These are phyloP conservation scores for Tapera naevia DNA, from an alignment of 2,797 vertebrate genomes.

Conservation along the genomic window DNA sequence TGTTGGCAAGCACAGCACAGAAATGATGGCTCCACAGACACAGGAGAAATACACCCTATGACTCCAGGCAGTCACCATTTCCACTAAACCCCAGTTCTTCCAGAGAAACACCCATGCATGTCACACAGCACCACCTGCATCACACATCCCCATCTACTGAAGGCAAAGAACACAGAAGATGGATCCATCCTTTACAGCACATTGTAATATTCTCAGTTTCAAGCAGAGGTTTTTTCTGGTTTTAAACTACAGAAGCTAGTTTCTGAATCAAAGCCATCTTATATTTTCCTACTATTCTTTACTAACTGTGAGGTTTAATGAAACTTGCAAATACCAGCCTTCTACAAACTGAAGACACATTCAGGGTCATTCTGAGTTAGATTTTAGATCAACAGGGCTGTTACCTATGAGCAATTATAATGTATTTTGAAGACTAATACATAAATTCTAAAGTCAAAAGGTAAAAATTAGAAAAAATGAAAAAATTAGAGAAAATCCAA, in stretches of 20 bases:
- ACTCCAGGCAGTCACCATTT: slow-evolving; percentile 26
- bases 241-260: not conserved
- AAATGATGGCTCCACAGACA: not conserved
- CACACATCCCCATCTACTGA: not conserved
- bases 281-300: not conserved
- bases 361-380: not conserved
- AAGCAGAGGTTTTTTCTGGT: not conserved
- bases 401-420: not conserved
- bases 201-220: not conserved
- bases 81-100: not conserved
- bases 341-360: not conserved
- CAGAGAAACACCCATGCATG: not conserved
- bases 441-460: not conserved
- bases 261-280: not conserved
- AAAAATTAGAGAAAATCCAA: not conserved
- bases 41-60: not conserved
- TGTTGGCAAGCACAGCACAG: slow-evolving; percentile 42
- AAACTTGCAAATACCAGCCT: not conserved
- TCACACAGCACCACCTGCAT: not conserved
- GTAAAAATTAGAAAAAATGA: not conserved
- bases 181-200: not conserved
- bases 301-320: not conserved
- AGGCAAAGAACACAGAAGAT: not conserved
- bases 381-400: not conserved
- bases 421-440: not conserved